A percentile compares a stretch with the other conserved stretches of the same genome.
Conservation (phyloP, 2,888 invertebrate species). For the Caenorhabditis afra region DNA sequence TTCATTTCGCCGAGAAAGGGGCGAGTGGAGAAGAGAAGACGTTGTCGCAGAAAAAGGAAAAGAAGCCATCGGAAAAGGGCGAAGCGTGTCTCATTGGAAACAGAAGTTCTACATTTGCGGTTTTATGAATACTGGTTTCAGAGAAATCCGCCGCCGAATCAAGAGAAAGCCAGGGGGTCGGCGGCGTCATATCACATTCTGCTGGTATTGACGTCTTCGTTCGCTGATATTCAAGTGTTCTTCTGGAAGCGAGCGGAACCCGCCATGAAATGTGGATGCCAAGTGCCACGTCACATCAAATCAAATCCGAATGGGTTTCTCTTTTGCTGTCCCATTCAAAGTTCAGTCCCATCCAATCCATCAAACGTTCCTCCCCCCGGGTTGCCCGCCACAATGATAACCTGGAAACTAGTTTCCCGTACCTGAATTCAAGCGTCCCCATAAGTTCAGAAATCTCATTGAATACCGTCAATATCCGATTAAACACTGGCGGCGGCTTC, state of each 20-base stretch:
- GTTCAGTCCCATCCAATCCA: too few relatives aligned
- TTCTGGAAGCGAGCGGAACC: too few relatives aligned
- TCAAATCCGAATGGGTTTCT: too few relatives aligned
- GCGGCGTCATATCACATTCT: slow-evolving; percentile 1
- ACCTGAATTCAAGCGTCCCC: neutral
- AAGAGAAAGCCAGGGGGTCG: neutral
- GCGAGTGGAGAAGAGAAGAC: too few relatives aligned
- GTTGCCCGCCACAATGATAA: too few relatives aligned
- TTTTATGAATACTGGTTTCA: slow-evolving; percentile 28
- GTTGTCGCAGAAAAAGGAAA: too few relatives aligned
- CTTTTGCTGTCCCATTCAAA: too few relatives aligned
- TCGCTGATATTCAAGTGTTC: too few relatives aligned
- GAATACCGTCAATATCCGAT: slow-evolving; percentile 11
- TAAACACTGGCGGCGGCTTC: slow-evolving; percentile 8
- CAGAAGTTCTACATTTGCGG: slow-evolving; percentile 20
- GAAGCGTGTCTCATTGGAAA: neutral
- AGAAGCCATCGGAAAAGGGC: neutral
- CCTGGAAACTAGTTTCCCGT: neutral
- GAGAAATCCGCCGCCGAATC: neutral
- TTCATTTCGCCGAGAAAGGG: slow-evolving; percentile 15
- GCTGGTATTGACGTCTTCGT: neutral
- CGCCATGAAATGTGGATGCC: too few relatives aligned
- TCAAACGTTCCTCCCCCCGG: too few relatives aligned
- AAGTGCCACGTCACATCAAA: too few relatives aligned
- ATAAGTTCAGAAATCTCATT: slow-evolving; percentile 12